Conservation (phyloP, 1,140 invertebrate genomes). For the Heliconius eleuchia region DNA sequence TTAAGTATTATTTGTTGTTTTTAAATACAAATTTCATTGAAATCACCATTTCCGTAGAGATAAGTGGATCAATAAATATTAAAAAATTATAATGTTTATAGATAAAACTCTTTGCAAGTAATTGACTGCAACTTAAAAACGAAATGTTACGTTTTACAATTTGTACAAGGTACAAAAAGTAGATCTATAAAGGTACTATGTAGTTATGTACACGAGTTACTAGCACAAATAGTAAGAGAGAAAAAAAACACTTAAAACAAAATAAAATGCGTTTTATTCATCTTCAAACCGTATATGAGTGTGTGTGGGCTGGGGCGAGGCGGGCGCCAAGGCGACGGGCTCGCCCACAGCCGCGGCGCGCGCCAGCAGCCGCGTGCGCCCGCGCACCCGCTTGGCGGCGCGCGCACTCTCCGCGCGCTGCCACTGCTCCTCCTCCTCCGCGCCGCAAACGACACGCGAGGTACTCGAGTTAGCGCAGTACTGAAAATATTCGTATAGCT, state of each 20-base stretch:
- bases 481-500: constrained; percentile 38
- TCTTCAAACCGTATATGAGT: constrained; percentile 74
- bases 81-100: too few species aligned
- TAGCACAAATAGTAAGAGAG: background rate
- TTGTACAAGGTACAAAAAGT: too few species aligned
- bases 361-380: constrained; percentile 37
- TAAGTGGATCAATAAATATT: too few species aligned
- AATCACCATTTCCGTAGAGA: too few species aligned
- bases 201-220: too few species aligned
- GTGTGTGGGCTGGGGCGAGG: constrained; percentile 67
- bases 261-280: constrained; percentile 37
- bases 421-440: constrained; percentile 65
- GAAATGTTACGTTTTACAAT: too few species aligned
- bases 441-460: constrained; percentile 49
- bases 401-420: constrained; percentile 46
- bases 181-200: too few species aligned
- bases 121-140: too few species aligned
- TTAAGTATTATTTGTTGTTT: too few species aligned
- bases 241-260: background rate
- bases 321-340: constrained; percentile 46
- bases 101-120: too few species aligned
- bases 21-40: too few species aligned
- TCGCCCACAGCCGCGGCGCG: constrained; percentile 37
- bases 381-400: constrained; percentile 24
- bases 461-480: constrained; percentile 48